phyloP scores from a whole-genome alignment of 2,888 invertebrate species.

The Marronus borbonicus region DNA sequence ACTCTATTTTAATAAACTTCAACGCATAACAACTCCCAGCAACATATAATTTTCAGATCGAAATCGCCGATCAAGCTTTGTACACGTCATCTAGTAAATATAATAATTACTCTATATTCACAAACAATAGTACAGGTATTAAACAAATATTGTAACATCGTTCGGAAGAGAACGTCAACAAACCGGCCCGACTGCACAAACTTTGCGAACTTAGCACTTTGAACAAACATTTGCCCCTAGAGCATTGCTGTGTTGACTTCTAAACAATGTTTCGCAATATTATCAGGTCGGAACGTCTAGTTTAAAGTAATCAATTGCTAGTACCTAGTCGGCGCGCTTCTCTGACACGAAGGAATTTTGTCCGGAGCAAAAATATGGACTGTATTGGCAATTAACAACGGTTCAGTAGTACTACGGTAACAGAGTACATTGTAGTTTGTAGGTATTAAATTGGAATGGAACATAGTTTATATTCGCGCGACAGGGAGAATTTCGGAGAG shows the following conservation, averaged over 20 bases:
- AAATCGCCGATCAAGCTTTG: too few relatives aligned
- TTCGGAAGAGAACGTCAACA: not conserved
- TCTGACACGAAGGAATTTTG: not conserved
- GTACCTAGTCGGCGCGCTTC: not conserved
- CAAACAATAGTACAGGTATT: not conserved
- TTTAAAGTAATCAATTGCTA: constrained; percentile 10
- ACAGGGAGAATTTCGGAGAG: too few relatives aligned
- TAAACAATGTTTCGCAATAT: constrained; percentile 14
- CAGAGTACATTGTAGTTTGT: not conserved
- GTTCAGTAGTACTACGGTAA: not conserved
- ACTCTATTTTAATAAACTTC: too few relatives aligned
- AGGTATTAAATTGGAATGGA: not conserved
- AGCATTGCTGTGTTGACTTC: constrained; percentile 20
- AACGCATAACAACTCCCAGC: too few relatives aligned
- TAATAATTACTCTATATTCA: not conserved
- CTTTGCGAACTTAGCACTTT: not conserved
- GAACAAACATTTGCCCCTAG: not conserved
- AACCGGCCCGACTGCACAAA: not conserved
- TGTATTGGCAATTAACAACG: not conserved
- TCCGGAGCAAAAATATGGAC: not conserved
- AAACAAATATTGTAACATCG: not conserved
- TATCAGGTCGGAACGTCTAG: not conserved
- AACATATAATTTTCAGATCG: too few relatives aligned
- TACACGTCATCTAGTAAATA: too few relatives aligned
- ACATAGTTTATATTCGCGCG: not conserved